These are phyloP conservation scores for Drosophila eohydei DNA, from an alignment of 2,888 invertebrate species.

Conservation along the genomic window DNA sequence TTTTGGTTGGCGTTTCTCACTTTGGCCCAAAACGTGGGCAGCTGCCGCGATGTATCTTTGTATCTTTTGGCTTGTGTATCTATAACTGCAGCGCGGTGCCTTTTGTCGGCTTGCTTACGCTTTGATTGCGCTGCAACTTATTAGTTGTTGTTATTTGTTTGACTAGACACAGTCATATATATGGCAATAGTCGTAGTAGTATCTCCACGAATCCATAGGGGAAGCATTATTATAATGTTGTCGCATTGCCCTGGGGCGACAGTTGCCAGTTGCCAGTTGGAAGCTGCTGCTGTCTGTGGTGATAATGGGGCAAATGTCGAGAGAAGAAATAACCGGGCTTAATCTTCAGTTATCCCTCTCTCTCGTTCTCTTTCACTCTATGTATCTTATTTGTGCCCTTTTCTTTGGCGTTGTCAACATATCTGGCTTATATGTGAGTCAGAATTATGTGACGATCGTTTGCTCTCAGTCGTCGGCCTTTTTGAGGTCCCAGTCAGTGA, in stretches of 20 bases:
- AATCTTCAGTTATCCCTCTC: slow-evolving; percentile 78
- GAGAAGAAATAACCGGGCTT: slow-evolving; percentile 80
- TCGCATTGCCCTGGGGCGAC: slow-evolving; percentile 24
- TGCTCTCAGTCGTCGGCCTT: slow-evolving; percentile 57
- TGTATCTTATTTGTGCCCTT: slow-evolving; percentile 76
- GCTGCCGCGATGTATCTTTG: slow-evolving; percentile 8
- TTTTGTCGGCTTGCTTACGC: slow-evolving; percentile 73
- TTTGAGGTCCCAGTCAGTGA: slow-evolving; percentile 56
- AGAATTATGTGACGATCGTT: slow-evolving; percentile 76
- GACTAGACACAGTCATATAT: slow-evolving; percentile 81
- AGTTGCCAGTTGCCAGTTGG: slow-evolving; percentile 68
- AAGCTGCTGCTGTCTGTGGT: slow-evolving; percentile 78
- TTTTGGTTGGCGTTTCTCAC: slow-evolving; percentile 44
- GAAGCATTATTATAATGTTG: slow-evolving; percentile 59
- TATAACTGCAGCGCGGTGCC: slow-evolving; percentile 56
- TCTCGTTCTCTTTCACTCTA: slow-evolving; percentile 23
- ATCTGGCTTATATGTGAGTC: slow-evolving; percentile 82
- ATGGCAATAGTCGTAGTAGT: slow-evolving; percentile 23
- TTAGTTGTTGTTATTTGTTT: slow-evolving; percentile 83
- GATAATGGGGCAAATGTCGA: slow-evolving; percentile 78
- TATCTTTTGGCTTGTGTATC: slow-evolving; percentile 7
- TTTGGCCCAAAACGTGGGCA: slow-evolving; percentile 43
- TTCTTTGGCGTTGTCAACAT: slow-evolving; percentile 84
- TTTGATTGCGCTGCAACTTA: slow-evolving; percentile 75
- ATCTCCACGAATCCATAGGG: slow-evolving; percentile 33